phyloP scores from a whole-genome alignment of 2,113 vertebrate genomes.

The Leuciscus idus region DNA sequence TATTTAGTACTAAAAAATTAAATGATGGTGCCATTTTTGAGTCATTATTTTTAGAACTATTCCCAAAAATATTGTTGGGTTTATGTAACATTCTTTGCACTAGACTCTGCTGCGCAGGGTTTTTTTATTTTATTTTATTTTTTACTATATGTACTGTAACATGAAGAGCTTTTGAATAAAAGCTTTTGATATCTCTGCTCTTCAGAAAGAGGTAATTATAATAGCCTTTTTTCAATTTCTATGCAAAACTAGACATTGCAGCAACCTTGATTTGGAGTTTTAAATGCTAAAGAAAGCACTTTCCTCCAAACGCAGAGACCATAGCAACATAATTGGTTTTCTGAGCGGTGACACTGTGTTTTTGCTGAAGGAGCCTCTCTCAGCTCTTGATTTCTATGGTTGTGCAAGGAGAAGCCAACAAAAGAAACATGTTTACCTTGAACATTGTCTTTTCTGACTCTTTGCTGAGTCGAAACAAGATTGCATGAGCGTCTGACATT shows the following conservation, averaged over 20 bases:
- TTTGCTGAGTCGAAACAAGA: slow-evolving; percentile 20
- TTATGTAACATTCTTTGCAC: neutral
- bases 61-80: neutral
- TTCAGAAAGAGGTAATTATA: slow-evolving; percentile 3
- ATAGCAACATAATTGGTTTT: slow-evolving; percentile 34
- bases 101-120: neutral
- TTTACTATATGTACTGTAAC: neutral
- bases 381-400: neutral
- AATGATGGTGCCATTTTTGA: neutral
- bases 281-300: slow-evolving; percentile 14
- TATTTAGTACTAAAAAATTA: neutral
- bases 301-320: neutral
- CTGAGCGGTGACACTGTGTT: slow-evolving; percentile 16
- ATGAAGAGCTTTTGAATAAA: neutral
- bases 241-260: slow-evolving; percentile 2
- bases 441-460: slow-evolving; percentile 12
- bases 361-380: slow-evolving; percentile 24
- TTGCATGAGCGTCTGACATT: slow-evolving; percentile 32
- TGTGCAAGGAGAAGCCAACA: slow-evolving; percentile 5
- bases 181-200: slow-evolving; percentile 8
- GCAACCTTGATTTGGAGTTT: neutral
- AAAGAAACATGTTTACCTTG: slow-evolving; percentile 35
- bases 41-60: neutral
- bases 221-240: neutral
- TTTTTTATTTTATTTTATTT: neutral